These are phyloP conservation scores for Himalopsyche phryganea DNA, from an alignment of 1,140 invertebrate species.

Conservation along the genomic window DNA sequence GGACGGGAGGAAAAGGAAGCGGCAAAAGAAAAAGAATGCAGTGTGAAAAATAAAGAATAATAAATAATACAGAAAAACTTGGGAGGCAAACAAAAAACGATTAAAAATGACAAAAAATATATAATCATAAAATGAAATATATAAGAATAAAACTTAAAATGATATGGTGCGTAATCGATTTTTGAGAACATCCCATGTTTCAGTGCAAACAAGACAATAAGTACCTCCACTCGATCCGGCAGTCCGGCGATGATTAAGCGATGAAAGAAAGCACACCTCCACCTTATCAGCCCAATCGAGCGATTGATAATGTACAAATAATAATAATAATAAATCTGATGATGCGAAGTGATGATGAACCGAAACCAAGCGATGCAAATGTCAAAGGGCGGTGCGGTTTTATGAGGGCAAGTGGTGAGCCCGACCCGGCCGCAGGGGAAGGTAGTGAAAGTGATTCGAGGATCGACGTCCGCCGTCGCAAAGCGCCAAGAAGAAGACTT, in stretches of 20 bases:
- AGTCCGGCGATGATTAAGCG: slow-evolving; percentile 31
- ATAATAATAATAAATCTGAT: slow-evolving; percentile 20
- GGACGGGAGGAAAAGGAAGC: slow-evolving; percentile 46
- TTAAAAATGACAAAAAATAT: slow-evolving; percentile 19
- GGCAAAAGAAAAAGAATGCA: slow-evolving; percentile 65
- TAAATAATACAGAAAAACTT: slow-evolving; percentile 34
- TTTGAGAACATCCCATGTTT: slow-evolving; percentile 33
- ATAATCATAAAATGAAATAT: not conserved
- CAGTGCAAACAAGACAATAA: slow-evolving; percentile 16
- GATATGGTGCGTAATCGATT: slow-evolving; percentile 16
- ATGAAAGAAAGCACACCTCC: slow-evolving; percentile 30
- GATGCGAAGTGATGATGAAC: slow-evolving; percentile 18
- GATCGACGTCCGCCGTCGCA: no score
- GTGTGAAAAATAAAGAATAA: slow-evolving; percentile 40
- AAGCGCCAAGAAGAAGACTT: no score
- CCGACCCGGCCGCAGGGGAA: not conserved
- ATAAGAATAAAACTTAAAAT: slow-evolving; percentile 10
- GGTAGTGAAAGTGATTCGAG: not conserved
- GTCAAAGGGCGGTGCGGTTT: slow-evolving; percentile 14
- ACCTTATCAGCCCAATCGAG: slow-evolving; percentile 26
- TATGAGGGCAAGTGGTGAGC: slow-evolving; percentile 7
- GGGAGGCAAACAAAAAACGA: slow-evolving; percentile 32
- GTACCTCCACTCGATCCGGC: slow-evolving; percentile 30
- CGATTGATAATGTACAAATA: not conserved
- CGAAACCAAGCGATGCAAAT: slow-evolving; percentile 27